Evolutionary conservation across 1,140 invertebrate genomes (phyloP).

Genomic region (Aphelinus certus): DNA sequence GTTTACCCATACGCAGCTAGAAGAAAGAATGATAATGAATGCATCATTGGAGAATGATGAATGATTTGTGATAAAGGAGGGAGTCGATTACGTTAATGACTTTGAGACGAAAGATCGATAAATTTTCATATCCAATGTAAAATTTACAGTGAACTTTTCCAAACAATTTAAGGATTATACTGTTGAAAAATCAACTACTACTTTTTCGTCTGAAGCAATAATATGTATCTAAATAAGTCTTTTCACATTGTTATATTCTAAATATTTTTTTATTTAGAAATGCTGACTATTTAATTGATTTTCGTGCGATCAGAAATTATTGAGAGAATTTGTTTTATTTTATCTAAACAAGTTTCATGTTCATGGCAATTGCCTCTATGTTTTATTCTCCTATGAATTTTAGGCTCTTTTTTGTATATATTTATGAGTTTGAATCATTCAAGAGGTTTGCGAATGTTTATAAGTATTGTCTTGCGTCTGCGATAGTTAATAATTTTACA

Average conservation of each 20-base stretch:
- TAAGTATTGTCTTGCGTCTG: constrained; percentile 3
- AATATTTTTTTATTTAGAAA: too few relatives aligned
- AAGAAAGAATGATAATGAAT: not conserved
- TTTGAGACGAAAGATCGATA: not conserved
- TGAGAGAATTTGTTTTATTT: too few relatives aligned
- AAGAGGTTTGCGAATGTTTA: constrained; percentile 11
- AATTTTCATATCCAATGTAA: not conserved
- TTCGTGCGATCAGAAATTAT: too few relatives aligned
- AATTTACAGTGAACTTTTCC: too few relatives aligned
- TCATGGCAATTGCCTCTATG: too few relatives aligned
- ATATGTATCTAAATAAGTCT: too few relatives aligned
- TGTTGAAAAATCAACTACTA: not conserved
- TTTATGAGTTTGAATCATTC: not conserved
- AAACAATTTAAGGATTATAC: too few relatives aligned
- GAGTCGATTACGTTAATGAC: not conserved
- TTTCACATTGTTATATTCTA: not conserved
- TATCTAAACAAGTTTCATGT: too few relatives aligned
- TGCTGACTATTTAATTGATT: too few relatives aligned
- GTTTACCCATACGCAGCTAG: constrained; percentile 21
- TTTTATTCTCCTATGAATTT: too few relatives aligned
- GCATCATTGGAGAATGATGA: constrained; percentile 18
- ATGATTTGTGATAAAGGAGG: constrained; percentile 10
- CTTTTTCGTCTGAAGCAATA: not conserved
- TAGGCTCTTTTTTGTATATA: too few relatives aligned
- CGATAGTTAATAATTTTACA: not conserved